Evolutionary conservation across 2,797 vertebrate species (phyloP).

Genomic region (Molossus alvarezi): DNA sequence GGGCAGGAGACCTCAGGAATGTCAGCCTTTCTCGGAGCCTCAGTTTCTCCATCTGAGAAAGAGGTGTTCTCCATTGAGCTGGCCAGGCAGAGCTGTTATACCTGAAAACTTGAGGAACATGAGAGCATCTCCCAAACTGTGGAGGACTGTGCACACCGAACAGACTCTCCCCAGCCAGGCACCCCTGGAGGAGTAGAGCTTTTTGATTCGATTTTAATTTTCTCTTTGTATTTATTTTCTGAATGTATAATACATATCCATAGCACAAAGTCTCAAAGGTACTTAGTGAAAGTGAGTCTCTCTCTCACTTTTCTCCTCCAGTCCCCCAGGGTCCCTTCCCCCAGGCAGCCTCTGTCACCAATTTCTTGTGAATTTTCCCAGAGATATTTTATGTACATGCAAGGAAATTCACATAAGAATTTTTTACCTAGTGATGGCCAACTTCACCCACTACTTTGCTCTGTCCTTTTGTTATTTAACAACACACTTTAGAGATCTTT

Average conservation of each 20-base stretch:
- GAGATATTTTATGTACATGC: neutral
- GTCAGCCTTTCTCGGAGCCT: neutral
- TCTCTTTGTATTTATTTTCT: conserved; percentile 29
- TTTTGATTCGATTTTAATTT: neutral
- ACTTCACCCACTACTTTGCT: too few relatives aligned
- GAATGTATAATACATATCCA: neutral
- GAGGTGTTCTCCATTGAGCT: neutral
- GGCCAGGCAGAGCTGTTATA: fast-evolving
- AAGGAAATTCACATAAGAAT: neutral
- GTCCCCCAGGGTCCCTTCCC: neutral
- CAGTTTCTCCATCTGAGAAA: neutral
- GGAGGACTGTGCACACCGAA: neutral
- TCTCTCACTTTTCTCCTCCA: neutral
- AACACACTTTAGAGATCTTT: neutral
- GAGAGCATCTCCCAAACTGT: neutral
- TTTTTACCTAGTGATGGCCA: neutral
- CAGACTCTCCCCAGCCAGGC: neutral
- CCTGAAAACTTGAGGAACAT: neutral
- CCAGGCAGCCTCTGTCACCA: fast-evolving
- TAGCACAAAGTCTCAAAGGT: neutral
- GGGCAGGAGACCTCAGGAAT: neutral
- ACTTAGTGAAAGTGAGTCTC: neutral
- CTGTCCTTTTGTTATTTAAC: neutral
- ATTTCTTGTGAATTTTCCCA: neutral
- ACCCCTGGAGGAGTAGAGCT: neutral